Evolutionary conservation across 2,888 invertebrate species (phyloP), one percentile per base, ranked within the genome.

Genomic region (Catotricha subobsoleta): DNA sequence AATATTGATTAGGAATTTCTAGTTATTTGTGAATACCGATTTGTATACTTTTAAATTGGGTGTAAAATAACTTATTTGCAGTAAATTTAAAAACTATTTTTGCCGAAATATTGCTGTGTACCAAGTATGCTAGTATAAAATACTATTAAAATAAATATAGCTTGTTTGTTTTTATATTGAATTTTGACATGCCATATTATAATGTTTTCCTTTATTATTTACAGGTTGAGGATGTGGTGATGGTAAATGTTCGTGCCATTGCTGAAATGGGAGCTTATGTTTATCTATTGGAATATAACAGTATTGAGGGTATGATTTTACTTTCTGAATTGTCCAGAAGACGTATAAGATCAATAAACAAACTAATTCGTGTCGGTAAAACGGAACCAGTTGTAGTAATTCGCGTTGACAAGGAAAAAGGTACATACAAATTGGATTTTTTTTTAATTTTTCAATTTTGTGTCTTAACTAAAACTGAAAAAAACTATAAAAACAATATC

Each of bases 251-350:
- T 3, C 72, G 91, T 34, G 83, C 91, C 48, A 98, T 99, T 55
- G 97, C 95, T 15, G 97, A 98, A 69, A 98, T 99, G 97, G 98
- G 98, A 45, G 98, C 97, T 2, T 98, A 99, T 62, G 98, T 98
- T 13, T 88, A 92, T 62, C 67, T 98, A 45, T 67, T 97, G 48
- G 98, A 98, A 66, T 98, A 98, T 62, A 95, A 98, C 64, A 92
- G 95, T 57, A 98, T 95, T 51, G 97, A 98, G 65, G 95, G 92
- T 55, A 98, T 98, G 98, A 98, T 99, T 48, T 67, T 98, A 57
- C 73, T 99, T 3, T 97, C 95, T 6, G 98, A 98, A 63, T 70
- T 98, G 68, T 98, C 97, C 4, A 74, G 98, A 57, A 76, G 98
- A 66, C 90, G 98, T 72, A 99, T 99, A 52, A 75, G 98, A 48